Percentiles rank a stretch among this genome's conserved stretches.
Evolutionary conservation across 2,797 vertebrate species (phyloP).

Genomic region (Enoplosus armatus): DNA sequence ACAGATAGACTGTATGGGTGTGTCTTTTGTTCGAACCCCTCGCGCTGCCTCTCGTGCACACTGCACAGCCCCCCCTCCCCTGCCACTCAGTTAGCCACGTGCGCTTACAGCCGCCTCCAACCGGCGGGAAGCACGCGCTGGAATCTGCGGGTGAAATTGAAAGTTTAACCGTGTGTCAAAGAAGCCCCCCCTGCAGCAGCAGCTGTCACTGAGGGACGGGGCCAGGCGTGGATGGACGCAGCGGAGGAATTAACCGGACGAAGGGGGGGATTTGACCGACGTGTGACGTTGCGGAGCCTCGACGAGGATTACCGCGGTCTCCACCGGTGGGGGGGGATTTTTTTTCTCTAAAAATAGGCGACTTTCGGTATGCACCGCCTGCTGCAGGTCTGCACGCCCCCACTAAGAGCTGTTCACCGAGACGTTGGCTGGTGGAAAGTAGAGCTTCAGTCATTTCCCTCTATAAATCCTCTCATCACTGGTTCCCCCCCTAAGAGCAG

Average conservation of each 20-base stretch:
- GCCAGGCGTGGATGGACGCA: background rate
- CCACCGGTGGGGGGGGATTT: background rate
- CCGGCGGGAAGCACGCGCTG: constrained; percentile 40
- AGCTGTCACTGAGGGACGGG: background rate
- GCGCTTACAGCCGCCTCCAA: constrained; percentile 42
- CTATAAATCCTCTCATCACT: too few relatives aligned
- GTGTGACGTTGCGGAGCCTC: constrained; percentile 28
- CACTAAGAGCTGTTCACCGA: background rate
- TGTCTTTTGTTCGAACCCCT: constrained; percentile 46
- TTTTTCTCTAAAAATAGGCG: constrained; percentile 22
- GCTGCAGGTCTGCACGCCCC: constrained; percentile 27
- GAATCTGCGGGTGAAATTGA: constrained; percentile 30
- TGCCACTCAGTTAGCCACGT: constrained; percentile 20
- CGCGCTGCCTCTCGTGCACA: constrained; percentile 5
- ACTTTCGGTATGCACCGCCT: constrained; percentile 4
- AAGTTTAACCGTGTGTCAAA: constrained; percentile 46
- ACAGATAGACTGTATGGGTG: constrained; percentile 49
- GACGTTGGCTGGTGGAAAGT: background rate
- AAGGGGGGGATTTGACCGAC: background rate
- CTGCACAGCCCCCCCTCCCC: background rate
- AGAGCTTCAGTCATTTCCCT: background rate
- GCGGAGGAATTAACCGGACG: constrained; percentile 20
- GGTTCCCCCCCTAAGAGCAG: too few relatives aligned
- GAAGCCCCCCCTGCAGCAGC: background rate
- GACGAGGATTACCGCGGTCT: constrained; percentile 29